Conservation (phyloP, 2,113 vertebrate genomes). For the Dasyornis broadbenti region DNA sequence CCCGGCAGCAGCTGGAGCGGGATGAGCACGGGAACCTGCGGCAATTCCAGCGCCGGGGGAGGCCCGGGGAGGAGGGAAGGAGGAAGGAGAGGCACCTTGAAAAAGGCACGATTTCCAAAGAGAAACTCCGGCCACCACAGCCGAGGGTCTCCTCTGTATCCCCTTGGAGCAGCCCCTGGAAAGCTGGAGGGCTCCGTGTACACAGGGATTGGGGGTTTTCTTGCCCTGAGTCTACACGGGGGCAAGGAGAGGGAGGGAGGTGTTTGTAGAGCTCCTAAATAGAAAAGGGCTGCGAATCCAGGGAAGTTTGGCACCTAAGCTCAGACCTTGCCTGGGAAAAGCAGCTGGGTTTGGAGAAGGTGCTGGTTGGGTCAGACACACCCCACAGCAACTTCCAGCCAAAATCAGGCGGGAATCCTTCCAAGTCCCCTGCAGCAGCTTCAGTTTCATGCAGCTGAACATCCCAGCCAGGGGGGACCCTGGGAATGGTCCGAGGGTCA, state of each 20-base stretch:
- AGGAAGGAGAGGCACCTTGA: constrained; percentile 8
- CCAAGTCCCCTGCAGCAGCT: background rate
- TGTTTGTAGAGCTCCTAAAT: background rate
- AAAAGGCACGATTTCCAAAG: background rate
- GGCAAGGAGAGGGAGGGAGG: background rate
- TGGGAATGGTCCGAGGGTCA: background rate
- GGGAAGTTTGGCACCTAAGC: background rate
- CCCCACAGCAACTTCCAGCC: background rate
- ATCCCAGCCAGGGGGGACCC: background rate
- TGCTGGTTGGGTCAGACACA: background rate
- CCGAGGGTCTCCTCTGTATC: background rate
- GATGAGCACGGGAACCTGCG: background rate
- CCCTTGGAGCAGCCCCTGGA: background rate
- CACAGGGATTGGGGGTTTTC: background rate
- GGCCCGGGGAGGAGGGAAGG: background rate
- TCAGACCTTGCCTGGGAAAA: background rate
- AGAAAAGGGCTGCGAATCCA: background rate
- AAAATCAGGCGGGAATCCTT: rapidly evolving
- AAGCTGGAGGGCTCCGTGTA: background rate
- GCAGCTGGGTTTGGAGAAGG: rapidly evolving
- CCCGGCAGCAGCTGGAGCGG: constrained; percentile 60
- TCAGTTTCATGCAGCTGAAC: background rate
- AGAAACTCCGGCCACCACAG: rapidly evolving
- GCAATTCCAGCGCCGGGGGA: background rate
- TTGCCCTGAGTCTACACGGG: background rate